Base-by-base conservation (phyloP, 1,140 invertebrate species). In the Rhyacophila brunnea region DNA sequence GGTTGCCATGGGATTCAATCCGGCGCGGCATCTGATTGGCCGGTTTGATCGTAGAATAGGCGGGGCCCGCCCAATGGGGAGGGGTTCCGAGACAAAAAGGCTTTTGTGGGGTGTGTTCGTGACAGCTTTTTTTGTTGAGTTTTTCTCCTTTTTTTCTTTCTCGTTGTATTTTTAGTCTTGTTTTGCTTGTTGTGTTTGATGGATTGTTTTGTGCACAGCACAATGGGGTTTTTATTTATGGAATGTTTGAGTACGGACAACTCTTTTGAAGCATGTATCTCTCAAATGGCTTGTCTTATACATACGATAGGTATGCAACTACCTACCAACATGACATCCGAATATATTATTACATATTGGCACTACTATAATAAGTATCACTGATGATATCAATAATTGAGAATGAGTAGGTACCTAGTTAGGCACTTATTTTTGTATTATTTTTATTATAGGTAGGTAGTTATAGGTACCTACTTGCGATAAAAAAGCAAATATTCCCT, bases 131-230 rank as follows among this genome's bases (percentile, higher is more conserved):
- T 58, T 59, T 14, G 50, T 13, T n/a, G 15, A 10, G 45, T 58
- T 51, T 58, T 44, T 32, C 13, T 23, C 14, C 28, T 57, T 60
- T 52, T 60, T 53, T 43, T 45, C 58, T 45, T 53, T 59, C 50
- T 45, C 49, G 42, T 36, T 56, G 47, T 62, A 62, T 62, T 57
- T 62, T 62, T 62, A 62, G 60, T 62, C 46, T 57, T 52, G 60
- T 62, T 62, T 62, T 57, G 60, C 53, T 56, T 45, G 59, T 61
- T 61, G 52, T 61, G 60, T 57, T 57, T 62, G 60, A 62, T 62
- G 54, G 60, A 62, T 62, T 57, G 60, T 62, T 57, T 48, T 51
- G 53, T 53, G 60, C 60, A 35, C 28, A 52, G 54, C 53, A 56
- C 59, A 61, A 61, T 61, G 59, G 53, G 19, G 46, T 40, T 54